Percentiles rank a stretch among this genome's conserved stretches.
phyloP scores from a whole-genome alignment of 2,888 invertebrate species.

The Melitaea athalia region DNA sequence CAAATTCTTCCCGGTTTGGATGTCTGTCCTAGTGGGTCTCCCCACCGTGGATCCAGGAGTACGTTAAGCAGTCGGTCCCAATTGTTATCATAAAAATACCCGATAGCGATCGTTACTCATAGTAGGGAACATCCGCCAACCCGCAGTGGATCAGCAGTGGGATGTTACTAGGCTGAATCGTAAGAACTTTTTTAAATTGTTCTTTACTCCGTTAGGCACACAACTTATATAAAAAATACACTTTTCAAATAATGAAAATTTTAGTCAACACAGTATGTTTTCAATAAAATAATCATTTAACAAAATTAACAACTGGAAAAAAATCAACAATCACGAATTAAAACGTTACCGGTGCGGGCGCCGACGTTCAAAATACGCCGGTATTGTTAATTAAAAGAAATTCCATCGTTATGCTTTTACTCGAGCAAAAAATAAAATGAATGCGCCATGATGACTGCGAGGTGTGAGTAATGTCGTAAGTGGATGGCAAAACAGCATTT shows the following conservation, averaged over 20 bases:
- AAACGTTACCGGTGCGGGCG: conserved; percentile 52
- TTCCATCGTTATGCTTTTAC: conserved; percentile 62
- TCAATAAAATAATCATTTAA: conserved; percentile 3
- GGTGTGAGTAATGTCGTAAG: conserved; percentile 74
- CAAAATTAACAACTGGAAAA: conserved; percentile 36
- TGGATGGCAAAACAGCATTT: conserved; percentile 60
- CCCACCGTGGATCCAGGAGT: too few species aligned
- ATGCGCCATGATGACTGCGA: conserved; percentile 60
- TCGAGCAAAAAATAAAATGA: conserved; percentile 62
- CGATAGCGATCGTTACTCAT: too few species aligned
- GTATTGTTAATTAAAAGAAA: conserved; percentile 72
- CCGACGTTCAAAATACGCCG: conserved; percentile 53
- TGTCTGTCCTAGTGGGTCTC: too few species aligned
- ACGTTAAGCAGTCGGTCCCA: too few species aligned
- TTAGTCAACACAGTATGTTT: neutral
- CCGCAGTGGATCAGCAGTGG: too few species aligned
- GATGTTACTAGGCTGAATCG: too few species aligned
- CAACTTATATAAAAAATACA: too few species aligned
- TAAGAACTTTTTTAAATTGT: too few species aligned
- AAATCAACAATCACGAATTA: conserved; percentile 46
- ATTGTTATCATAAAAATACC: too few species aligned
- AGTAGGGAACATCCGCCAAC: too few species aligned
- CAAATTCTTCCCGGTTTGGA: too few species aligned
- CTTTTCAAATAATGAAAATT: neutral
- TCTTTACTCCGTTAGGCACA: too few species aligned